Base-by-base conservation (phyloP, 2,797 vertebrate genomes). In the Coccyzus lansbergi region DNA sequence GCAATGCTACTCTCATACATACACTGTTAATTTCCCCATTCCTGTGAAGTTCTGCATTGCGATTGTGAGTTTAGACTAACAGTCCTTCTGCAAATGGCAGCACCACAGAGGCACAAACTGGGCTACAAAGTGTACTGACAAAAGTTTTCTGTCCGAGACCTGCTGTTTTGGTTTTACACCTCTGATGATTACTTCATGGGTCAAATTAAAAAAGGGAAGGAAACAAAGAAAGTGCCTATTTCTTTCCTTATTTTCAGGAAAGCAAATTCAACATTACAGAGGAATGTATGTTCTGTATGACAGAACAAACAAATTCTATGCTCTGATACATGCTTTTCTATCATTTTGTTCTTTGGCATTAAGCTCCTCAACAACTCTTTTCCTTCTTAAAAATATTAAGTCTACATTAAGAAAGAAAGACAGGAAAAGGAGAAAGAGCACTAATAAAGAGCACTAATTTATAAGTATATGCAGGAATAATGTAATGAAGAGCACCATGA, bases 381-480 rank as follows among this genome's bases (percentile, higher is more conserved):
- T 88, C 56, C 51, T 42, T 83, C 51, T 69, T 52, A 93, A 95
- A 86, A 93, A 82, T 8, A 59, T 11, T 74, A 67, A 86, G 56
- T 72, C 80, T 79, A n/a, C 17, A 72, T 77, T 80, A 91, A 70
- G 28, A 72, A 4, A 69, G 36, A 55, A 75, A 81, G 29, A 75
- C 0, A 88, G 12, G 18, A 86, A 86, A 84, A 90, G 28, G 10
- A 90, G 15, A 79, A 93, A 90, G 92, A 67, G 88, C 18, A 7
- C n/a, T n/a, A n/a, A n/a, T 63, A 90, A 86, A 67, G 29, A 63
- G 48, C 8, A 28, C 69, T 75, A 56, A 93, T 89, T 90, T 84
- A 88, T 55, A 11, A 75, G 17, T 38, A 78, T 12, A 75, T 25
- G 63, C 38, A 82, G 90, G n/a, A 60, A 14, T 72, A 84, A 86